A percentile compares a stretch with the other conserved stretches of the same genome.
Conservation (phyloP, 2,797 vertebrate genomes). For the Peromyscus attwateri region DNA sequence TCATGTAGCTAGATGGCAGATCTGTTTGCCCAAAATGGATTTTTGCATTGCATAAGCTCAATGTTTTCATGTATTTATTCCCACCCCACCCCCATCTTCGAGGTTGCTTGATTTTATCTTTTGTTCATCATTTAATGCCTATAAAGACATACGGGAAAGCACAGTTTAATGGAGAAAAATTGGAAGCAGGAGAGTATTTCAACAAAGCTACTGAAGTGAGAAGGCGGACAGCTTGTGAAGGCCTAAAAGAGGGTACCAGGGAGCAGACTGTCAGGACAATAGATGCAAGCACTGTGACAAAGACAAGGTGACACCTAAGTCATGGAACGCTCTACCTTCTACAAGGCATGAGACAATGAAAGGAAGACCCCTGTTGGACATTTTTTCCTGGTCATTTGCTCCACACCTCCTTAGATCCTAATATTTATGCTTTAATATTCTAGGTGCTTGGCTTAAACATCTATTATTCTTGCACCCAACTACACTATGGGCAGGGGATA, state of each 20-base stretch:
- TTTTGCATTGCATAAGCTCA: constrained; percentile 12
- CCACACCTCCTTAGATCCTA: background rate
- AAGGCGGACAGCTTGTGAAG: background rate
- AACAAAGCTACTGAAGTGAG: background rate
- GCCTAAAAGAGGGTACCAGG: background rate
- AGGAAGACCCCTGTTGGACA: background rate
- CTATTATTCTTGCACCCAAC: background rate
- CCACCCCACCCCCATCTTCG: background rate
- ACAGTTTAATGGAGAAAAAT: constrained; percentile 33
- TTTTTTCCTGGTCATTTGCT: background rate
- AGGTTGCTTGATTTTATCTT: constrained; percentile 61
- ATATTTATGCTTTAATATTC: background rate
- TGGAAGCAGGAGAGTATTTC: background rate
- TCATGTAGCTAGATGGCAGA: constrained; percentile 7
- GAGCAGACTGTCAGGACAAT: background rate
- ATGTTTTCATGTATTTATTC: constrained; percentile 60
- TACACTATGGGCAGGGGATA: background rate
- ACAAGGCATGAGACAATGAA: background rate
- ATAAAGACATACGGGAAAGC: constrained; percentile 53
- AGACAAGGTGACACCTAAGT: background rate
- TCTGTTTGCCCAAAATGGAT: constrained; percentile 27
- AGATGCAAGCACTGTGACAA: background rate
- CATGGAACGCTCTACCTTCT: background rate
- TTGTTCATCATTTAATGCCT: constrained; percentile 55
- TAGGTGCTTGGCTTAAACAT: background rate